phyloP scores from a whole-genome alignment of 1,140 invertebrate genomes.

The Drosophila littoralis region DNA sequence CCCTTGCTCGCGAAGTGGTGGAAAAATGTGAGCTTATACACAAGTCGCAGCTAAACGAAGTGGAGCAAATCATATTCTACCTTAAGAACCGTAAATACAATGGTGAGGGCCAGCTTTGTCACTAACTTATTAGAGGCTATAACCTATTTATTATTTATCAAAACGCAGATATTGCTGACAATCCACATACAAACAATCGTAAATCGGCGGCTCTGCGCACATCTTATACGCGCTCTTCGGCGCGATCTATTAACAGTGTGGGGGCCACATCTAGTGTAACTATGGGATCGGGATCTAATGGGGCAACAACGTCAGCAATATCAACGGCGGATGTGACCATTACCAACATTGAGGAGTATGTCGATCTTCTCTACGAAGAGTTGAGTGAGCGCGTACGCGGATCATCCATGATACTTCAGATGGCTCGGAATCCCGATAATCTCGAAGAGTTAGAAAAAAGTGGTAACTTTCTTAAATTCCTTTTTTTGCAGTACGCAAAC shows the following conservation, averaged over 20 bases:
- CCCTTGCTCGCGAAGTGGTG: conserved; percentile 93
- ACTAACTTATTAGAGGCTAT: background rate
- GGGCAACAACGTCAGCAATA: conserved; percentile 26
- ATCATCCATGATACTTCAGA: conserved; percentile 94
- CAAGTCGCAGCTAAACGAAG: conserved; percentile 92
- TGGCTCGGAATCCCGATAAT: conserved; percentile 97
- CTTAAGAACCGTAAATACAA: conserved; percentile 92
- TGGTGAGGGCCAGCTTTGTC: conserved; percentile 26
- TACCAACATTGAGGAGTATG: conserved; percentile 95
- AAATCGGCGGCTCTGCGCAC: conserved; percentile 64
- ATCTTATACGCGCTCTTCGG: conserved; percentile 59
- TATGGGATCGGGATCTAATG: conserved; percentile 18
- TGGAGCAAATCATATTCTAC: conserved; percentile 96
- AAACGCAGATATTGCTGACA: conserved; percentile 70
- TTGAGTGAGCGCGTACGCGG: conserved; percentile 96
- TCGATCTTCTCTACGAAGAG: conserved; percentile 98
- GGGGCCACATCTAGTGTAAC: conserved; percentile 47
- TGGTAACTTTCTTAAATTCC: conserved; percentile 86
- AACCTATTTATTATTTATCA: background rate
- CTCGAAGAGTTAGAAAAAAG: conserved; percentile 96
- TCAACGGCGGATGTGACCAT: conserved; percentile 87
- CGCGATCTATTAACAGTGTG: conserved; percentile 54
- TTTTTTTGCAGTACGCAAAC: background rate
- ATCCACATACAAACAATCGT: conserved; percentile 65
- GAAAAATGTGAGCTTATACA: conserved; percentile 95